Percentiles rank a stretch among this genome's conserved stretches.
These are phyloP conservation scores for Prolemur simus DNA, from an alignment of 2,113 vertebrate species.

Conservation along the genomic window DNA sequence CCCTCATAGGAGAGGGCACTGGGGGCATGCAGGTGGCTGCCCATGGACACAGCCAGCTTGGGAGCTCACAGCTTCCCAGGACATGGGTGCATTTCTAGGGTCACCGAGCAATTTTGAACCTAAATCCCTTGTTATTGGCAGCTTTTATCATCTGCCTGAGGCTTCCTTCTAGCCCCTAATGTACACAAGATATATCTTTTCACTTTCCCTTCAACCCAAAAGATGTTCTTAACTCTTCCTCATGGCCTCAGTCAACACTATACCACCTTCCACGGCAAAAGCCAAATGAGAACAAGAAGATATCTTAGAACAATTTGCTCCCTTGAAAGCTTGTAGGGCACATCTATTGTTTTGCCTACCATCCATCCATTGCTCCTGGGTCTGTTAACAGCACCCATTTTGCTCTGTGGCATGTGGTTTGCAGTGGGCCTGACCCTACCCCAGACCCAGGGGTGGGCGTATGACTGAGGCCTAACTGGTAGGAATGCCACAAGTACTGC, in stretches of 20 bases:
- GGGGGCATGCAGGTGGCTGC: neutral
- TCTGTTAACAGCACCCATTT: neutral
- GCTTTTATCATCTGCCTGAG: neutral
- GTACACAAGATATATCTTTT: neutral
- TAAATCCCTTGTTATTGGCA: neutral
- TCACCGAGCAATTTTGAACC: neutral
- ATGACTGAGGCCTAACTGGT: neutral
- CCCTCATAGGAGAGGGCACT: fast-evolving
- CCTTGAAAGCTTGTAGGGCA: neutral
- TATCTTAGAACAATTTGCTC: neutral
- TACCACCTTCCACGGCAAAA: neutral
- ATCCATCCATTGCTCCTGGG: neutral
- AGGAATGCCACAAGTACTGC: neutral
- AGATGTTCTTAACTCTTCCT: neutral
- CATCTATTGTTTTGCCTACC: neutral
- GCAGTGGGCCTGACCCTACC: neutral
- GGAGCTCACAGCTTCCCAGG: neutral
- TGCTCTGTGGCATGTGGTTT: neutral
- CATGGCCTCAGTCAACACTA: neutral
- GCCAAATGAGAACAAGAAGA: neutral
- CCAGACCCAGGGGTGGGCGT: fast-evolving
- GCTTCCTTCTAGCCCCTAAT: neutral
- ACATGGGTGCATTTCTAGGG: neutral
- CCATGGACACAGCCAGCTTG: neutral
- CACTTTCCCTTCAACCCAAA: neutral